Conservation (phyloP, 2,797 vertebrate genomes). For the Ispidina lecontei region DNA sequence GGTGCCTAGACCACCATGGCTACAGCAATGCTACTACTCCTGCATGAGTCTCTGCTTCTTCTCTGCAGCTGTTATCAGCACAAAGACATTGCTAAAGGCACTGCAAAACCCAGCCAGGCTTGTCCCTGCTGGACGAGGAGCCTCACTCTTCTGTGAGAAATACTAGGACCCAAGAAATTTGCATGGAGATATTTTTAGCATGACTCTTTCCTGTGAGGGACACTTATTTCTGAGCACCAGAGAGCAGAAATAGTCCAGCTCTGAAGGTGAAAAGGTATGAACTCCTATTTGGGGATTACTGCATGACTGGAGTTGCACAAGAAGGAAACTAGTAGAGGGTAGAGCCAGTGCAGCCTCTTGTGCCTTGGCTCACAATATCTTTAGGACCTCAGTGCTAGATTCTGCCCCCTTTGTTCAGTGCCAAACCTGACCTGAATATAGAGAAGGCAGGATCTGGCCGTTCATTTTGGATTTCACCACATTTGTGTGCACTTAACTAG, state of each 20-base stretch:
- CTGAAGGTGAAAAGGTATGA: slow-evolving; percentile 63
- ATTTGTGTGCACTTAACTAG: neutral
- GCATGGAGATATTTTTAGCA: slow-evolving; percentile 16
- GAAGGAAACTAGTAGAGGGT: neutral
- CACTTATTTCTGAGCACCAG: slow-evolving; percentile 31
- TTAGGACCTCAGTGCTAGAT: neutral
- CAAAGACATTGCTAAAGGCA: neutral
- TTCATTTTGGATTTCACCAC: neutral
- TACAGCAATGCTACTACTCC: neutral
- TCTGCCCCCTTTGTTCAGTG: neutral
- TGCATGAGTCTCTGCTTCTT: fast-evolving
- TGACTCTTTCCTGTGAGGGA: neutral
- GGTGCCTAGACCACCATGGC: neutral
- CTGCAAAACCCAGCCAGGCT: neutral
- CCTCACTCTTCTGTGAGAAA: neutral
- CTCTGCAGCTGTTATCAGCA: neutral
- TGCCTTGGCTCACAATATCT: fast-evolving
- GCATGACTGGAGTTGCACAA: neutral
- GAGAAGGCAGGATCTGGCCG: neutral
- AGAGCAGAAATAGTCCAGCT: slow-evolving; percentile 32
- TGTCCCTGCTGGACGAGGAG: neutral
- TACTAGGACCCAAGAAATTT: neutral
- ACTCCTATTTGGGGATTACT: slow-evolving; percentile 27
- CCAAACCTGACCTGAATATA: neutral
- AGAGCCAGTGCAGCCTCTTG: neutral